Conservation (phyloP, 2,113 vertebrate species). For the Eulacestoma nigropectus region DNA sequence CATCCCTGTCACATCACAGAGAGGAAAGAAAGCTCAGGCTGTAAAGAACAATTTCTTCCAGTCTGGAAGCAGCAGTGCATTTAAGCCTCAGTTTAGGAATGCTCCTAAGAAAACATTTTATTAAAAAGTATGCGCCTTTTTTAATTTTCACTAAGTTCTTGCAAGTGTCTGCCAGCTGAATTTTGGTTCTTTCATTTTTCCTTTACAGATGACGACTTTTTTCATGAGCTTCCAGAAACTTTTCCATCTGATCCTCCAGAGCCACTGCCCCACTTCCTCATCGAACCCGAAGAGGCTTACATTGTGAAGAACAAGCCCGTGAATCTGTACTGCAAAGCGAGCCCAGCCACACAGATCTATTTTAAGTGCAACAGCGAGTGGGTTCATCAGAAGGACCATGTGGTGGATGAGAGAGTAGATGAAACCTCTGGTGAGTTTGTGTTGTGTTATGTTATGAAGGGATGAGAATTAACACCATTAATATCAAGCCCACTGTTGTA, state of each 20-base stretch:
- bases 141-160: not conserved
- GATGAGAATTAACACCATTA: not conserved
- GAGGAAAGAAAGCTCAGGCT: not conserved
- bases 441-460: not conserved
- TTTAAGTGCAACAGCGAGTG: constrained; percentile 98
- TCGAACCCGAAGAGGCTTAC: constrained; percentile 92
- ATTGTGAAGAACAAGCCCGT: constrained; percentile 95
- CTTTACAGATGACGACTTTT: constrained; percentile 87
- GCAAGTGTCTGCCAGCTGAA: not conserved
- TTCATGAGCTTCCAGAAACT: constrained; percentile 93
- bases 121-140: not conserved
- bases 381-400: constrained; percentile 97
- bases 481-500: not conserved
- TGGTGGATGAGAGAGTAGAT: constrained; percentile 89
- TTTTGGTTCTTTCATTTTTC: not conserved
- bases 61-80: not conserved
- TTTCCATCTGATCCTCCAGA: constrained; percentile 95
- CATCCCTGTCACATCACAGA: not conserved
- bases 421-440: constrained; percentile 87
- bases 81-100: not conserved
- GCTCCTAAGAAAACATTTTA: not conserved
- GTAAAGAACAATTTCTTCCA: not conserved
- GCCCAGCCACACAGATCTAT: constrained; percentile 95
- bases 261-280: constrained; percentile 92
- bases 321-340: constrained; percentile 93